phyloP scores from a whole-genome alignment of 1,140 invertebrate genomes.

The Archegozetes longisetosus region DNA sequence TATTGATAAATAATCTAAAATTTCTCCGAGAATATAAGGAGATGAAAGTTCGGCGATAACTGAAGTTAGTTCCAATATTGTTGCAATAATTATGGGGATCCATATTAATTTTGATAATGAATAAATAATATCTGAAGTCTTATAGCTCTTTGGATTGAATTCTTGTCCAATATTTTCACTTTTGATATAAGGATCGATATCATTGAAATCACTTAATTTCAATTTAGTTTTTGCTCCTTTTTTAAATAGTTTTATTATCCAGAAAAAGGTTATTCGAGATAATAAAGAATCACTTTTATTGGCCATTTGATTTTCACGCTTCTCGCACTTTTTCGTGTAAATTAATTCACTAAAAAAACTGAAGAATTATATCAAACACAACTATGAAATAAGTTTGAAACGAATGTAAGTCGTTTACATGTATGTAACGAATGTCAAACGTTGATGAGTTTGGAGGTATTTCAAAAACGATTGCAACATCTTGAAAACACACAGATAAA shows the following conservation, averaged over 20 bases:
- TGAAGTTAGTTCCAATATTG: neutral
- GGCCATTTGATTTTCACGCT: no score
- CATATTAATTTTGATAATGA: neutral
- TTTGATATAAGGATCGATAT: neutral
- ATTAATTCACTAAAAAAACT: no score
- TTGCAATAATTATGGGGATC: neutral
- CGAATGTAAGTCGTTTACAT: no score
- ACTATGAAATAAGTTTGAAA: no score
- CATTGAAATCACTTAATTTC: neutral
- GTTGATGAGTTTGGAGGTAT: no score
- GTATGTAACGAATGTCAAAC: no score
- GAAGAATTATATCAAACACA: no score
- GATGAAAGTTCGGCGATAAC: neutral
- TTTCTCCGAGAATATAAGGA: neutral
- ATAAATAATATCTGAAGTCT: neutral
- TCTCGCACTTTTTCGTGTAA: no score
- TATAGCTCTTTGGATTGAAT: neutral
- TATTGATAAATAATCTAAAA: neutral
- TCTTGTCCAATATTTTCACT: neutral
- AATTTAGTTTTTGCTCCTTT: neutral
- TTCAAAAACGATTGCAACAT: no score
- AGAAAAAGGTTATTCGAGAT: neutral
- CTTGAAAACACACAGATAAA: no score
- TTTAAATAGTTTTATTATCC: neutral
- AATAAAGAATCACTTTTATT: neutral